Percentiles rank a stretch among this genome's conserved stretches.
These are phyloP conservation scores for Drosophila sp. DNA, from an alignment of 1,140 invertebrate genomes.

Conservation along the genomic window DNA sequence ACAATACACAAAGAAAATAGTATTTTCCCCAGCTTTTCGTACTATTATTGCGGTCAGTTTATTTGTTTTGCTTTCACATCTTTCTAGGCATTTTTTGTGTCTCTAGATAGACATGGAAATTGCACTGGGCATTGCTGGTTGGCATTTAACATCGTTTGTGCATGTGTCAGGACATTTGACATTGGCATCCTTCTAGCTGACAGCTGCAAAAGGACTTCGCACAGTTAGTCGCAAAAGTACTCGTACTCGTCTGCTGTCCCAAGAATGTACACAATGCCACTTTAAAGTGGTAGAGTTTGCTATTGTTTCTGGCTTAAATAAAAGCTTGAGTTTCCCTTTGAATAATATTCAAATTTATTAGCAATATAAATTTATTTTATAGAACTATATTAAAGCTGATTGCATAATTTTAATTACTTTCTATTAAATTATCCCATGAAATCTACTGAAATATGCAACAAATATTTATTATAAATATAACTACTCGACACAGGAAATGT, in stretches of 20 bases:
- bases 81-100: conserved; percentile 2
- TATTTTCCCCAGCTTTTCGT: neutral
- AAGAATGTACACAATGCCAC: conserved; percentile 5
- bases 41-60: neutral
- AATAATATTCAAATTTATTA: neutral
- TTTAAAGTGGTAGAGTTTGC: neutral
- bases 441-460: no score
- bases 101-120: conserved; percentile 1
- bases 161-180: conserved; percentile 15
- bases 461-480: no score
- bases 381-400: neutral
- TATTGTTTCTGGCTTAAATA: neutral
- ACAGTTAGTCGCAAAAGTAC: conserved; percentile 8
- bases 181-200: conserved; percentile 13
- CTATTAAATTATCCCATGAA: neutral
- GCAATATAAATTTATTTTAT: no score
- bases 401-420: no score
- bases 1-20: neutral
- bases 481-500: neutral
- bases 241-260: neutral
- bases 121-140: conserved; percentile 4
- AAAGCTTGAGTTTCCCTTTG: no score
- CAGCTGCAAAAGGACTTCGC: conserved; percentile 8
- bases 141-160: conserved; percentile 13
- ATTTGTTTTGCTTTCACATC: conserved; percentile 1